Conservation (phyloP, 2,797 vertebrate genomes). For the Brachyrhaphis roseni region DNA sequence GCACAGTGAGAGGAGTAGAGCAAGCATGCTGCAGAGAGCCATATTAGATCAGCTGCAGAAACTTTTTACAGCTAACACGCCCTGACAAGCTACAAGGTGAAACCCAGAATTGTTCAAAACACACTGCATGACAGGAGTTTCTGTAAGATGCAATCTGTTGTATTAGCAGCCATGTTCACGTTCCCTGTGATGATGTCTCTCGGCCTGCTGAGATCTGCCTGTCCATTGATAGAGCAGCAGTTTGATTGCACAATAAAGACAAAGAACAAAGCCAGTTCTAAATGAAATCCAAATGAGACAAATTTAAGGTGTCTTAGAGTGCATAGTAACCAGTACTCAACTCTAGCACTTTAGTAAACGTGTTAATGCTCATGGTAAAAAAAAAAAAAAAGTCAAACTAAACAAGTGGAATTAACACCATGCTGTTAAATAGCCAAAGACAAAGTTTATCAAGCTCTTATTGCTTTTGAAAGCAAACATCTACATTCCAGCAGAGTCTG, state of each 20-base stretch:
- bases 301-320: too few relatives aligned
- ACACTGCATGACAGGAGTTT: slow-evolving; percentile 36
- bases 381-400: slow-evolving; percentile 18
- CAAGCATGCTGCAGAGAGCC: slow-evolving; percentile 37
- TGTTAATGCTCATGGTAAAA: too few relatives aligned
- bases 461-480: slow-evolving; percentile 75
- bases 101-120: slow-evolving; percentile 46
- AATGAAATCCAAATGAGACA: too few relatives aligned
- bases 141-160: slow-evolving; percentile 21
- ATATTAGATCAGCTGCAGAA: slow-evolving; percentile 60
- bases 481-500: slow-evolving; percentile 76
- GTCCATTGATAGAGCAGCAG: too few relatives aligned
- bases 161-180: slow-evolving; percentile 43
- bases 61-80: slow-evolving; percentile 42
- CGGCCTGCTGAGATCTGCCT: slow-evolving; percentile 41
- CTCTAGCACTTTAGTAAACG: too few relatives aligned
- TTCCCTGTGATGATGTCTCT: slow-evolving; percentile 51
- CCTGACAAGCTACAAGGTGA: slow-evolving; percentile 60
- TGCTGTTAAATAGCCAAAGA: slow-evolving; percentile 71
- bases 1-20: slow-evolving; percentile 48
- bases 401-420: slow-evolving; percentile 54
- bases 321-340: too few relatives aligned
- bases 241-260: too few relatives aligned
- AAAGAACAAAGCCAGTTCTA: too few relatives aligned
- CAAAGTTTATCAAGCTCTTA: slow-evolving; percentile 68